Evolutionary conservation across 2,797 vertebrate genomes (phyloP).

Genomic region (Lerista edwardsae): DNA sequence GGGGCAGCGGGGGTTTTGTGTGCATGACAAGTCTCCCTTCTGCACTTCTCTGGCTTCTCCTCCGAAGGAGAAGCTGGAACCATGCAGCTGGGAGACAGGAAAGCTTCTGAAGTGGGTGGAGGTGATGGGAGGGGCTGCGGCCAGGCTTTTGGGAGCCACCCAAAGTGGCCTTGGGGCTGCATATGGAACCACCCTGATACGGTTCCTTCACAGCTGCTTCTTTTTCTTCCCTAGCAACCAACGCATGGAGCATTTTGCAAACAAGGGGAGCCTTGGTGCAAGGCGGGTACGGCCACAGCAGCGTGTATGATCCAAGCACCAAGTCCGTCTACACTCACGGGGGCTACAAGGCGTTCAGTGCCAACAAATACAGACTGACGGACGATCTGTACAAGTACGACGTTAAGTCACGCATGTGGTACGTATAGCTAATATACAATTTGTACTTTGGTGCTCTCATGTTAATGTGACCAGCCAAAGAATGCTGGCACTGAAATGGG

Average conservation of each 20-base stretch:
- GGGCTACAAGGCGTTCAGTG: conserved; percentile 96
- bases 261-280: conserved; percentile 91
- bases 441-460: neutral
- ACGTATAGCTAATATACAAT: conserved; percentile 44
- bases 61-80: too few relatives aligned
- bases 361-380: conserved; percentile 94
- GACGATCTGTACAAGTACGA: conserved; percentile 93
- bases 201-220: neutral
- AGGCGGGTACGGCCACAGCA: conserved; percentile 97
- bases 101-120: too few relatives aligned
- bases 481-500: too few relatives aligned
- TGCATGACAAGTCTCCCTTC: too few relatives aligned
- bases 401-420: conserved; percentile 90
- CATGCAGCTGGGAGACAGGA: too few relatives aligned
- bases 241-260: conserved; percentile 85
- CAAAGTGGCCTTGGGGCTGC: too few relatives aligned
- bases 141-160: too few relatives aligned
- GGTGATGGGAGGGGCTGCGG: too few relatives aligned
- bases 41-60: too few relatives aligned
- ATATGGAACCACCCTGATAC: too few relatives aligned
- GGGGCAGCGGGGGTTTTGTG: too few relatives aligned
- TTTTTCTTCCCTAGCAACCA: conserved; percentile 73
- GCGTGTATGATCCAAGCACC: conserved; percentile 87
- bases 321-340: conserved; percentile 91
- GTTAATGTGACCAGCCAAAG: neutral